These are phyloP conservation scores for Menidia beryllina DNA, from an alignment of 2,113 vertebrate genomes.

Conservation along the genomic window DNA sequence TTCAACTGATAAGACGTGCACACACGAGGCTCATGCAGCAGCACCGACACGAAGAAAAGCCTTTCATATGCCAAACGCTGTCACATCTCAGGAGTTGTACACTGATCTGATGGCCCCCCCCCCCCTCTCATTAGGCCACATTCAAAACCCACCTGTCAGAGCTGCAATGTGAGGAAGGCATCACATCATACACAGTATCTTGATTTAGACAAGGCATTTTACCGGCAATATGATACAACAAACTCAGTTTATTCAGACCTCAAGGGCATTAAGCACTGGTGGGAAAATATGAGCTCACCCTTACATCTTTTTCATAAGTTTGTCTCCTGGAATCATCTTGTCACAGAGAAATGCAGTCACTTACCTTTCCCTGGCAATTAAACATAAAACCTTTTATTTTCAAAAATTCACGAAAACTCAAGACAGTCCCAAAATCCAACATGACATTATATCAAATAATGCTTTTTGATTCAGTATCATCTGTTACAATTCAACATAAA, in stretches of 20 bases:
- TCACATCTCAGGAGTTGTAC: slow-evolving; percentile 31
- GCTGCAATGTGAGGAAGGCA: slow-evolving; percentile 26
- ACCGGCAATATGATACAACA: slow-evolving; percentile 20
- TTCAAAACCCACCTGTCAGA: slow-evolving; percentile 35
- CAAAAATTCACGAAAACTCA: too few species aligned
- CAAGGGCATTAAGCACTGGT: slow-evolving; percentile 27
- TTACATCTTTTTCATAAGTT: background rate
- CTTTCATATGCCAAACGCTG: slow-evolving; percentile 34
- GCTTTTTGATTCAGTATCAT: too few species aligned
- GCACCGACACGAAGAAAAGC: slow-evolving; percentile 30
- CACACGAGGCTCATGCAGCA: slow-evolving; percentile 27
- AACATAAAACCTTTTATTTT: too few species aligned
- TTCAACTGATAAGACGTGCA: slow-evolving; percentile 33
- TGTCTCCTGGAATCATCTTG: background rate
- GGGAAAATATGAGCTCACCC: slow-evolving; percentile 4
- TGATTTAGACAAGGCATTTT: slow-evolving; percentile 33
- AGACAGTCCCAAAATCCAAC: too few species aligned
- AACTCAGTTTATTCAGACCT: slow-evolving; percentile 30
- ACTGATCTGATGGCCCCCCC: slow-evolving; percentile 26
- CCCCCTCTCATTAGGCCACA: slow-evolving; percentile 24
- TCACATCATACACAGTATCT: slow-evolving; percentile 3
- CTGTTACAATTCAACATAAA: too few species aligned
- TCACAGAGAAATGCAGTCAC: background rate
- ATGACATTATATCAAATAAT: too few species aligned
- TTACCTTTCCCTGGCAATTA: background rate